Evolutionary conservation across 1,140 invertebrate genomes (phyloP).

Genomic region (Acyrthosiphon pisum): DNA sequence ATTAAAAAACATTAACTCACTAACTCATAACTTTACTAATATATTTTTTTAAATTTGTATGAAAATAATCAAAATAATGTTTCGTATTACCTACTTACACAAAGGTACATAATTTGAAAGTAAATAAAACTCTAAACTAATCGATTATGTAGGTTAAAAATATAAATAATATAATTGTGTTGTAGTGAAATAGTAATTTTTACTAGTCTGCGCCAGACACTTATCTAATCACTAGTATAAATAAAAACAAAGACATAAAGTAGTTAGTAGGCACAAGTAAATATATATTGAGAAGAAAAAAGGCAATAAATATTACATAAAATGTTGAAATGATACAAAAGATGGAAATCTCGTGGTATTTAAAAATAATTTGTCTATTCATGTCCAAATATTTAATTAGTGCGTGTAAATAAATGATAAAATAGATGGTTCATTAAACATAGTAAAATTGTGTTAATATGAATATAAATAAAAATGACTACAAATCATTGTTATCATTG

Average conservation of each 20-base stretch:
- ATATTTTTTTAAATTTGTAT: background rate
- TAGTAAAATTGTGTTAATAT: background rate
- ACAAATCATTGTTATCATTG: background rate
- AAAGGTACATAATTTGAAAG: background rate
- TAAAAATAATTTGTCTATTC: background rate
- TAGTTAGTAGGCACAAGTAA: background rate
- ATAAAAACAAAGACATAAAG: background rate
- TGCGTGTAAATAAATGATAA: background rate
- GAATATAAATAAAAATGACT: background rate
- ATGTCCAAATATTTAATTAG: background rate
- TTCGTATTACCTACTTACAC: no score
- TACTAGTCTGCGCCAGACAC: background rate
- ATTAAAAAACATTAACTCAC: no score
- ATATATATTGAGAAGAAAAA: background rate
- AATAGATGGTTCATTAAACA: background rate
- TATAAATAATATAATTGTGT: no score
- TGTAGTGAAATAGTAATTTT: no score
- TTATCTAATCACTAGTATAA: background rate
- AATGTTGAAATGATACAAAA: background rate
- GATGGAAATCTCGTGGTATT: background rate
- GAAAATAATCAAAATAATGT: background rate
- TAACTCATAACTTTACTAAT: no score
- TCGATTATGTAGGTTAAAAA: background rate
- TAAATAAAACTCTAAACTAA: background rate
- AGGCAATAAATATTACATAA: background rate